Conservation (phyloP, 1,140 invertebrate species). For the Heliconius congener region DNA sequence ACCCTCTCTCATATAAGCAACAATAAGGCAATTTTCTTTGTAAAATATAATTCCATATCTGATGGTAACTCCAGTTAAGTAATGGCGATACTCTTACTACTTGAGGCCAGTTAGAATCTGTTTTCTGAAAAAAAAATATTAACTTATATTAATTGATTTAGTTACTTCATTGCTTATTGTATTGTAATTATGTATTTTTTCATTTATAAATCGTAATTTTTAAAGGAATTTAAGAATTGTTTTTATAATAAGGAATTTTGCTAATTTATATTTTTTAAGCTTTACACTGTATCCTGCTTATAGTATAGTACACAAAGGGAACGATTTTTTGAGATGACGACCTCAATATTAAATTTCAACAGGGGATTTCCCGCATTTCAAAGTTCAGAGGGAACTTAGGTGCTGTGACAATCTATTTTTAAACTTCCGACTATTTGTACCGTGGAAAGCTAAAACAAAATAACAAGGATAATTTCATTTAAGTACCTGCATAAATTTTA, state of each 20-base stretch:
- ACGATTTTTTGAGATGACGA: too few relatives aligned
- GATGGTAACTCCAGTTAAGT: slow-evolving; percentile 93
- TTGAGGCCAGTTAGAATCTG: slow-evolving; percentile 93
- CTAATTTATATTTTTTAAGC: too few relatives aligned
- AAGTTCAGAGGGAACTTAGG: not conserved
- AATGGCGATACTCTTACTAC: slow-evolving; percentile 94
- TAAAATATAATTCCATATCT: slow-evolving; percentile 94
- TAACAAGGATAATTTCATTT: not conserved
- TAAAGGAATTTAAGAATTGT: too few relatives aligned
- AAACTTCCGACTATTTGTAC: too few relatives aligned
- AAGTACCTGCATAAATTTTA: slow-evolving; percentile 86
- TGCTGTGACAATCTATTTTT: too few relatives aligned
- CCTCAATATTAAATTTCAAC: not conserved
- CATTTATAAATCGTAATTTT: too few relatives aligned
- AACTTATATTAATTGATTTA: not conserved
- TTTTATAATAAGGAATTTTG: too few relatives aligned
- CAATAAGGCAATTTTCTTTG: slow-evolving; percentile 92
- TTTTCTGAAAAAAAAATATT: slow-evolving; percentile 82
- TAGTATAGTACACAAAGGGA: too few relatives aligned
- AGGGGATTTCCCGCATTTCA: not conserved
- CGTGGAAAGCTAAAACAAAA: not conserved
- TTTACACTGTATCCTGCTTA: too few relatives aligned
- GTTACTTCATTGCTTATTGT: not conserved
- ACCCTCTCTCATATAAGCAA: slow-evolving; percentile 92
- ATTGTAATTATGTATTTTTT: too few relatives aligned